These are phyloP conservation scores for Physocephala rufipes DNA, from an alignment of 2,888 invertebrate species.

Conservation along the genomic window DNA sequence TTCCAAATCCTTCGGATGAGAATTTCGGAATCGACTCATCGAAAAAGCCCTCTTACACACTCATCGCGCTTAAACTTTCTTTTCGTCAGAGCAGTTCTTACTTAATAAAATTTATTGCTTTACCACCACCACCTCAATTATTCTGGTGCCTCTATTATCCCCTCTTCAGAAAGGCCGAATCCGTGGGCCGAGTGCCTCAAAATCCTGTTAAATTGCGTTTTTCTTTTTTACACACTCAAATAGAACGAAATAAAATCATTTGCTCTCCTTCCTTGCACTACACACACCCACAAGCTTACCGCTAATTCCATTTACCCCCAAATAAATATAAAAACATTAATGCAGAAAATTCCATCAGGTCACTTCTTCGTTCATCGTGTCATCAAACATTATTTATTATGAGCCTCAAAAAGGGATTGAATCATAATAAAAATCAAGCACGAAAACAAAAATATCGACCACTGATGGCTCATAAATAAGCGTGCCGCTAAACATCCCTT, in stretches of 20 bases:
- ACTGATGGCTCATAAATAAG: constrained; percentile 42
- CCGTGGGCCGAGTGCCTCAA: constrained; percentile 11
- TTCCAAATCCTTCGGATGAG: not conserved
- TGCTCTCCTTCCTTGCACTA: not conserved
- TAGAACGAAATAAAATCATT: constrained; percentile 34
- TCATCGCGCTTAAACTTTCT: not conserved
- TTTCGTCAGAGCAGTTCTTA: not conserved
- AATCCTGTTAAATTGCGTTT: constrained; percentile 3
- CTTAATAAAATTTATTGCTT: constrained; percentile 7
- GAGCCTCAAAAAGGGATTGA: constrained; percentile 26
- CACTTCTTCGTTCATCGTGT: constrained; percentile 26
- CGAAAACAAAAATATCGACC: constrained; percentile 32
- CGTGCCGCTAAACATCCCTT: constrained; percentile 10
- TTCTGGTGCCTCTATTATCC: not conserved
- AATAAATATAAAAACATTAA: constrained; percentile 31
- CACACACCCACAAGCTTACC: not conserved
- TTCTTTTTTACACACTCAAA: constrained; percentile 20
- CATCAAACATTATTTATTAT: constrained; percentile 34
- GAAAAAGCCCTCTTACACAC: not conserved
- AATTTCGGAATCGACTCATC: not conserved
- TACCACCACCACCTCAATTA: not conserved
- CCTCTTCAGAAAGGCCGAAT: too few species aligned
- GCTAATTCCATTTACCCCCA: not conserved
- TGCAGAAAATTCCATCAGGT: constrained; percentile 30
- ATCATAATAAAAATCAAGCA: constrained; percentile 1